phyloP scores from a whole-genome alignment of 2,888 invertebrate species.

The Nineta flava region DNA sequence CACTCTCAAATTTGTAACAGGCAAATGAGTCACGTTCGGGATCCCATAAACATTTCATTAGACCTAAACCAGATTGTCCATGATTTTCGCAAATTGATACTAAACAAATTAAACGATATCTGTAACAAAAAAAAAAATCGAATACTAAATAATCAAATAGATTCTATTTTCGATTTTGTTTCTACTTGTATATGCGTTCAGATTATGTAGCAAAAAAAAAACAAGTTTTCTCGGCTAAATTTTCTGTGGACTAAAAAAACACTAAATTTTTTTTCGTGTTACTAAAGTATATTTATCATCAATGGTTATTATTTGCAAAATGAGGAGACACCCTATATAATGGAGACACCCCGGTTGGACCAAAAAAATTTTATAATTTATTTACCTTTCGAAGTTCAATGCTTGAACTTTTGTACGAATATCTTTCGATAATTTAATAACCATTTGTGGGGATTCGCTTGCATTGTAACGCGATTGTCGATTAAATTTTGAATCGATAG shows the following conservation, averaged over 20 bases:
- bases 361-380: too few species aligned
- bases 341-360: too few species aligned
- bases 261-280: too few species aligned
- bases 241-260: background rate
- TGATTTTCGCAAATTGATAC: constrained; percentile 51
- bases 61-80: constrained; percentile 44
- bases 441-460: constrained; percentile 36
- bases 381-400: constrained; percentile 49
- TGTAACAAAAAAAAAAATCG: constrained; percentile 23
- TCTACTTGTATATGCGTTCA: background rate
- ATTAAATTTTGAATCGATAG: constrained; percentile 41
- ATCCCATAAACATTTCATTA: constrained; percentile 54
- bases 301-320: too few species aligned
- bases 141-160: background rate
- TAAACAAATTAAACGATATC: constrained; percentile 46
- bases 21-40: constrained; percentile 44
- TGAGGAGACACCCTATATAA: too few species aligned
- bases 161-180: background rate
- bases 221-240: constrained; percentile 14
- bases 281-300: too few species aligned
- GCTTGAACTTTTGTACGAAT: constrained; percentile 44
- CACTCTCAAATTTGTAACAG: constrained; percentile 41
- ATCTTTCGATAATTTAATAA: constrained; percentile 37
- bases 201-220: background rate
- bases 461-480: constrained; percentile 40